Evolutionary conservation across 64 coral and sea anemone genomes (phyloP).

Genomic region (Astreopora myriophthalma): DNA sequence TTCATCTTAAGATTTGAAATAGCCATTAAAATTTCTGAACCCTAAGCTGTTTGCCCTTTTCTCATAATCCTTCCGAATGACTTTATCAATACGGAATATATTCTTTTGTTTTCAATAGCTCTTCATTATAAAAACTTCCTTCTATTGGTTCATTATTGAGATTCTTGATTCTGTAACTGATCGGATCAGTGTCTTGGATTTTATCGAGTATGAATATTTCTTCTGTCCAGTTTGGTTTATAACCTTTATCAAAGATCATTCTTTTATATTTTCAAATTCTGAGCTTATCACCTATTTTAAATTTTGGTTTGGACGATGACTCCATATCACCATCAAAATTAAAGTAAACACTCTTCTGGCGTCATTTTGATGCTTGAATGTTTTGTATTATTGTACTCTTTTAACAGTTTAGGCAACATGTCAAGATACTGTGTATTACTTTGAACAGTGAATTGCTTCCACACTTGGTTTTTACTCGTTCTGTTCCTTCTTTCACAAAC

Average conservation of each 20-base stretch:
- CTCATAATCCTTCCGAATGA: too few relatives aligned
- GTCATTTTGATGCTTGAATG: not conserved
- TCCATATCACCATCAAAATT: not conserved
- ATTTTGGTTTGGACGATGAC: not conserved
- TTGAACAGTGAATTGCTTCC: conserved; percentile 25
- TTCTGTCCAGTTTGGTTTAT: not conserved
- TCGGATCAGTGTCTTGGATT: not conserved
- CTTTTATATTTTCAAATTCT: not conserved
- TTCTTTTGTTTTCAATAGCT: too few relatives aligned
- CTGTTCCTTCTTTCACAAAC: conserved; percentile 58
- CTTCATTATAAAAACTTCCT: too few relatives aligned
- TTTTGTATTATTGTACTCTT: too few relatives aligned
- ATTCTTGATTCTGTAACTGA: not conserved
- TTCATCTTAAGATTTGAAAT: too few relatives aligned
- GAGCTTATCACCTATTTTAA: not conserved
- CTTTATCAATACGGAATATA: too few relatives aligned
- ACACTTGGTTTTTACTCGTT: conserved; percentile 52
- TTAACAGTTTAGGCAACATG: too few relatives aligned
- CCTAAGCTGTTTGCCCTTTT: too few relatives aligned
- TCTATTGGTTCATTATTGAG: too few relatives aligned
- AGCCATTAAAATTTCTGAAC: too few relatives aligned
- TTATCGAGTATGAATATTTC: not conserved
- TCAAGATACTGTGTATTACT: too few relatives aligned
- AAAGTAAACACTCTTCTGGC: not conserved
- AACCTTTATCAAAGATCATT: not conserved